Conservation (phyloP, 2,113 vertebrate genomes). For the Silurus glanis region DNA sequence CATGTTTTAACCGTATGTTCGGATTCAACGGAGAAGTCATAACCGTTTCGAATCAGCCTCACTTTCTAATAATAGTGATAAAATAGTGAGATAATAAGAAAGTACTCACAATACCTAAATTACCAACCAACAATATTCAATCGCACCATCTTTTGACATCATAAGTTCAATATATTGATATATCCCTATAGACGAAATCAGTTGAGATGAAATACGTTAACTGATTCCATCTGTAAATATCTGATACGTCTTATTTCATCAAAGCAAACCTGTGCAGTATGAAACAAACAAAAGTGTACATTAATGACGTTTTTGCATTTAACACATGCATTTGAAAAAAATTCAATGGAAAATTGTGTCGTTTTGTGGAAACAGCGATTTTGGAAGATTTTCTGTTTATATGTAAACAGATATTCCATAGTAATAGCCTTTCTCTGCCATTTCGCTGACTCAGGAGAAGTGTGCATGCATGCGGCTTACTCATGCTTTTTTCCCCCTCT, state of each 20-base stretch:
- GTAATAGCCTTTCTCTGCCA: neutral
- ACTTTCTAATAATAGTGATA: neutral
- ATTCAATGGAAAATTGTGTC: neutral
- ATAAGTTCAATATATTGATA: neutral
- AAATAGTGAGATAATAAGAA: neutral
- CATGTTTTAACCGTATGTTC: too few species aligned
- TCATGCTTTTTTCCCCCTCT: neutral
- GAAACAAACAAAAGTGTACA: neutral
- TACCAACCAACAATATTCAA: neutral
- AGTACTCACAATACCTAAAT: neutral
- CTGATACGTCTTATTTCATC: neutral
- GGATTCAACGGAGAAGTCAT: too few species aligned
- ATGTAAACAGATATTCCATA: constrained; percentile 10
- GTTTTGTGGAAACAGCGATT: constrained; percentile 6
- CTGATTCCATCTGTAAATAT: too few species aligned
- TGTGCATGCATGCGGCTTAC: neutral
- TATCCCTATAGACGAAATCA: neutral
- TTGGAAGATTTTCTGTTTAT: constrained; percentile 11
- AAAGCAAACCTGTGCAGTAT: neutral
- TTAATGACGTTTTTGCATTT: neutral
- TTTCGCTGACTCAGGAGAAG: constrained; percentile 15
- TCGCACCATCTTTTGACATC: neutral
- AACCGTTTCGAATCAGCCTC: too few species aligned
- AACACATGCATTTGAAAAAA: neutral
- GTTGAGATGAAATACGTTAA: too few species aligned